phyloP scores from a whole-genome alignment of 35 echinoderm and acorn worm genomes.

The Hemicentrotus pulcherrimus region DNA sequence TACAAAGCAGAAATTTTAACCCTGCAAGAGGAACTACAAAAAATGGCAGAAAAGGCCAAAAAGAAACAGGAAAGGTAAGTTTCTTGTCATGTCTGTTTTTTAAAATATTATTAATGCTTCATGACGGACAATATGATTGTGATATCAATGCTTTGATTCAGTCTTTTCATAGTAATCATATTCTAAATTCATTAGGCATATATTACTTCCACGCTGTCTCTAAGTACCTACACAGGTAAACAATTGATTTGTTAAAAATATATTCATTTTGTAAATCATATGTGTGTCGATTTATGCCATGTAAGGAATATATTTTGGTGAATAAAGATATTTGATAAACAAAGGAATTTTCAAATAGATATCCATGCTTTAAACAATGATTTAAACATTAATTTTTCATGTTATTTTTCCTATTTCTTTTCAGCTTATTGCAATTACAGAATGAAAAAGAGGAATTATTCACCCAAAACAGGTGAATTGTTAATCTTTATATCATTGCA shows the following conservation, averaged over 20 bases:
- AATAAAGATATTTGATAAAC: neutral
- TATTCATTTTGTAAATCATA: too few relatives aligned
- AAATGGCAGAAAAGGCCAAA: conserved; percentile 89
- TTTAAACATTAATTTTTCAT: neutral
- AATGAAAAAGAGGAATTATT: conserved; percentile 91
- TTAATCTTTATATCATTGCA: neutral
- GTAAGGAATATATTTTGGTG: neutral
- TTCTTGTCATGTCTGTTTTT: neutral
- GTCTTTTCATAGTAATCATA: too few relatives aligned
- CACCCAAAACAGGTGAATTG: conserved; percentile 76
- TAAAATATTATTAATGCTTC: neutral
- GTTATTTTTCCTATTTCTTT: conserved; percentile 20
- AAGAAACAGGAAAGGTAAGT: conserved; percentile 99
- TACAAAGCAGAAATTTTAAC: conserved; percentile 73
- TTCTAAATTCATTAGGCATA: too few relatives aligned
- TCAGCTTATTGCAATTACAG: conserved; percentile 90
- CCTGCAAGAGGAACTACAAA: conserved; percentile 75
- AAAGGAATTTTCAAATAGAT: neutral
- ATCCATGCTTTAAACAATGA: neutral
- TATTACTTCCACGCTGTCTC: too few relatives aligned
- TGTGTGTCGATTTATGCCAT: too few relatives aligned
- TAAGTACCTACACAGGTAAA: too few relatives aligned
- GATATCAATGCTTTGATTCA: too few relatives aligned
- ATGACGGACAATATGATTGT: neutral
- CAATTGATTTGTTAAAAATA: too few relatives aligned